Evolutionary conservation across 2,888 invertebrate species (phyloP).

Genomic region (Druceiella hillmani): DNA sequence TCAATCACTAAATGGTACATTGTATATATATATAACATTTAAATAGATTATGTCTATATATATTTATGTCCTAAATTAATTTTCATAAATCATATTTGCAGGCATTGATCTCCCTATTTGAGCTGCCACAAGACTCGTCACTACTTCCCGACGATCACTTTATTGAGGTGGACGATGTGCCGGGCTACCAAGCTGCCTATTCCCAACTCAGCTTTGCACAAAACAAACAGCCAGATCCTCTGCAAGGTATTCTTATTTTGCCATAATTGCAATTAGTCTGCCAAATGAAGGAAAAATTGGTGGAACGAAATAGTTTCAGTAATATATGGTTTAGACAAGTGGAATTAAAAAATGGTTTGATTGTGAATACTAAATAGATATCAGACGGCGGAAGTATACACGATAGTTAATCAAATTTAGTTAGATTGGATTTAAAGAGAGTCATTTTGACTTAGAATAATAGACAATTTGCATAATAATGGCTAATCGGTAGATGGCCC

Average conservation of each 20-base stretch:
- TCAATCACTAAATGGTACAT: too few relatives aligned
- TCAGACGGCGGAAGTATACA: too few relatives aligned
- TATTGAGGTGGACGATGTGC: constrained; percentile 80
- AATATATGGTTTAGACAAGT: neutral
- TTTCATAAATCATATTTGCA: constrained; percentile 50
- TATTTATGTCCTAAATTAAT: constrained; percentile 3
- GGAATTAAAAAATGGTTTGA: too few relatives aligned
- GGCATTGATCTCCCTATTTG: constrained; percentile 80
- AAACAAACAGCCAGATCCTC: constrained; percentile 67
- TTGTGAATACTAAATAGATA: too few relatives aligned
- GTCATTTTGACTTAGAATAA: too few relatives aligned
- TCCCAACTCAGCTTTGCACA: constrained; percentile 84
- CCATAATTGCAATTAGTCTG: too few relatives aligned
- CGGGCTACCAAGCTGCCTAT: constrained; percentile 83
- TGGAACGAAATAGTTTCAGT: neutral
- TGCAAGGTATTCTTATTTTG: constrained; percentile 49
- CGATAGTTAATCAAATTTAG: too few relatives aligned
- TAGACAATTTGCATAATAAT: too few relatives aligned
- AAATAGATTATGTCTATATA: neutral
- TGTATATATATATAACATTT: too few relatives aligned
- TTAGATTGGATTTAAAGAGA: too few relatives aligned
- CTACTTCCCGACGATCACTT: constrained; percentile 81
- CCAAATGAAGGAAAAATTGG: too few relatives aligned
- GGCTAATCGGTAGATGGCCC: too few relatives aligned
- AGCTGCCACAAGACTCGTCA: constrained; percentile 79